These are phyloP conservation scores for Dynastes grantii DNA, from an alignment of 2,888 invertebrate genomes.

Conservation along the genomic window DNA sequence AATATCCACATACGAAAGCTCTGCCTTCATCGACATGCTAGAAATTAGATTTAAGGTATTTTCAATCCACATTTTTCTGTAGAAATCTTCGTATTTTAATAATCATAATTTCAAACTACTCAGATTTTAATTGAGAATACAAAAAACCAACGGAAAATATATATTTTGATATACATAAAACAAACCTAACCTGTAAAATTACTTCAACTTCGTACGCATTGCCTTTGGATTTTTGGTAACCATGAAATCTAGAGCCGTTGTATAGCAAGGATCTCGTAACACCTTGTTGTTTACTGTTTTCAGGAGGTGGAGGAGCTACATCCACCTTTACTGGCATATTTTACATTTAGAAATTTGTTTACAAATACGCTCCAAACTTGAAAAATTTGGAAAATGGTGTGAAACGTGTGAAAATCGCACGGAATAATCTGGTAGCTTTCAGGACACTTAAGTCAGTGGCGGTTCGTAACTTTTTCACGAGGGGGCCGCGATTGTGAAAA, in stretches of 20 bases:
- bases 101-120: constrained; percentile 34
- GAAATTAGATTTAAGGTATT: constrained; percentile 58
- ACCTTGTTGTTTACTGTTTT: constrained; percentile 93
- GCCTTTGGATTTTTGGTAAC: constrained; percentile 97
- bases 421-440: neutral
- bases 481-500: too few species aligned
- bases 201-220: constrained; percentile 98
- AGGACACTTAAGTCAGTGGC: too few species aligned
- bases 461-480: too few species aligned
- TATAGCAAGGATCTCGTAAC: constrained; percentile 90
- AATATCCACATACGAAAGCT: constrained; percentile 94
- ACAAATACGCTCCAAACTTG: neutral
- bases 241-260: constrained; percentile 96
- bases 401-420: neutral
- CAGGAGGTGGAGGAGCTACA: constrained; percentile 92
- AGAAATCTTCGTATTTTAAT: constrained; percentile 16
- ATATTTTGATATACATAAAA: too few species aligned
- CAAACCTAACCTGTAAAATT: constrained; percentile 89
- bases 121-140: neutral
- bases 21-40: constrained; percentile 97
- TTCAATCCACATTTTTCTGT: too few species aligned
- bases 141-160: neutral
- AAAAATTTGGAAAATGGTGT: neutral
- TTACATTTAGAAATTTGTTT: neutral
- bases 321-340: constrained; percentile 90